Evolutionary conservation across 2,797 vertebrate species (phyloP).

Genomic region (Pipistrellus pipistrellus): DNA sequence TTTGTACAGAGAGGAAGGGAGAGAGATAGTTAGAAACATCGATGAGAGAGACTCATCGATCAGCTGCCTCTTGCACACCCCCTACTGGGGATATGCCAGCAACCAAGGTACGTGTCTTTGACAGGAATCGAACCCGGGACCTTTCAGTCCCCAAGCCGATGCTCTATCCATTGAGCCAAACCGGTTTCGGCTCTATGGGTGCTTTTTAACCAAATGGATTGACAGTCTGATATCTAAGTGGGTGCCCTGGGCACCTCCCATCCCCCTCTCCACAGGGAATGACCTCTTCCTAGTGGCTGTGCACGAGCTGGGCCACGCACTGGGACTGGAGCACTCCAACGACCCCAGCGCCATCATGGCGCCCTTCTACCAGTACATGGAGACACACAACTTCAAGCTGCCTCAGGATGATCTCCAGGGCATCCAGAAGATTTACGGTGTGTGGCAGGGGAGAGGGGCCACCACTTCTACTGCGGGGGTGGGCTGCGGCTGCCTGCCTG

Average conservation of each 20-base stretch:
- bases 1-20: too few relatives aligned
- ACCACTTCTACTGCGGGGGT: neutral
- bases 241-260: conserved; percentile 14
- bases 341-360: conserved; percentile 99
- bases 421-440: conserved; percentile 98
- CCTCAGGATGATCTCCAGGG: conserved; percentile 98
- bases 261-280: conserved; percentile 90
- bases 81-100: too few relatives aligned
- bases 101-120: too few relatives aligned
- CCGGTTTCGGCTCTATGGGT: too few relatives aligned
- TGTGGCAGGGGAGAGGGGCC: conserved; percentile 44
- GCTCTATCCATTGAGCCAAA: too few relatives aligned
- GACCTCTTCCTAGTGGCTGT: conserved; percentile 98
- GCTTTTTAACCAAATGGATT: neutral
- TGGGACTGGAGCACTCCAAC: conserved; percentile 97
- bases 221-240: neutral
- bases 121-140: too few relatives aligned
- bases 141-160: too few relatives aligned
- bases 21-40: too few relatives aligned
- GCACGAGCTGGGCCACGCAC: conserved; percentile 95
- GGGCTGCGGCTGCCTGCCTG: neutral
- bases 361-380: conserved; percentile 99
- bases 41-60: too few relatives aligned
- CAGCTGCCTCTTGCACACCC: too few relatives aligned
- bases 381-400: conserved; percentile 98